Percentiles rank a stretch among this genome's conserved stretches.
These are phyloP conservation scores for Drosophila histrio DNA, from an alignment of 2,888 invertebrate genomes.

Conservation along the genomic window DNA sequence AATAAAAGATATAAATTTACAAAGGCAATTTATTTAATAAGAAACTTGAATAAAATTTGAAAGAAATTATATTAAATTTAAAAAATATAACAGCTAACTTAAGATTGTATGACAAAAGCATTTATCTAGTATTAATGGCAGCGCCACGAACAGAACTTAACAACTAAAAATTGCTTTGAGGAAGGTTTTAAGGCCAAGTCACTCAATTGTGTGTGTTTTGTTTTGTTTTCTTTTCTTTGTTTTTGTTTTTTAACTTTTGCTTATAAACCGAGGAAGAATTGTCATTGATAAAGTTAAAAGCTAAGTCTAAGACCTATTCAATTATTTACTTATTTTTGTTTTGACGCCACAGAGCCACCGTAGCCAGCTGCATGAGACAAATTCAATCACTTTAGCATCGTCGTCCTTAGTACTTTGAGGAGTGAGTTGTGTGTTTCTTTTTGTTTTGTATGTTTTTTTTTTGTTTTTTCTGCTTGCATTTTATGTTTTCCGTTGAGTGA, in stretches of 20 bases:
- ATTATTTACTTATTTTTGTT: conserved; percentile 65
- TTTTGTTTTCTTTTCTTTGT: conserved; percentile 9
- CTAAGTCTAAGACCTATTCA: conserved; percentile 78
- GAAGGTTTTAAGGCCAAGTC: conserved; percentile 18
- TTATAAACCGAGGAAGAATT: conserved; percentile 75
- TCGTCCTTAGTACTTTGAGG: conserved; percentile 79
- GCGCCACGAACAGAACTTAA: conserved; percentile 63
- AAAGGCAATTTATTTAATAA: conserved; percentile 70
- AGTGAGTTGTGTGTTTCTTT: conserved; percentile 60
- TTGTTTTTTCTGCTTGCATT: conserved; percentile 14
- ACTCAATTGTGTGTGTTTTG: conserved; percentile 29
- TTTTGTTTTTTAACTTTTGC: conserved; percentile 20
- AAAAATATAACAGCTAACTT: conserved; percentile 73
- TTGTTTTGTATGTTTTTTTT: conserved; percentile 20
- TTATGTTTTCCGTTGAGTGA: conserved; percentile 20
- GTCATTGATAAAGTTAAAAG: conserved; percentile 69
- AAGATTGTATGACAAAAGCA: conserved; percentile 76
- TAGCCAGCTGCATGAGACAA: conserved; percentile 64
- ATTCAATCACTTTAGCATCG: conserved; percentile 76
- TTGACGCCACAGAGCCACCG: conserved; percentile 65
- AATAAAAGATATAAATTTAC: conserved; percentile 52
- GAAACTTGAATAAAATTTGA: conserved; percentile 46
- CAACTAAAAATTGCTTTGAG: conserved; percentile 68
- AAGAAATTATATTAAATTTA: conserved; percentile 40
- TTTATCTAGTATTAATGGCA: conserved; percentile 61